Percentiles rank a stretch among this genome's conserved stretches.
Evolutionary conservation across 2,888 invertebrate genomes (phyloP).

Genomic region (Pemphredon lugubris): DNA sequence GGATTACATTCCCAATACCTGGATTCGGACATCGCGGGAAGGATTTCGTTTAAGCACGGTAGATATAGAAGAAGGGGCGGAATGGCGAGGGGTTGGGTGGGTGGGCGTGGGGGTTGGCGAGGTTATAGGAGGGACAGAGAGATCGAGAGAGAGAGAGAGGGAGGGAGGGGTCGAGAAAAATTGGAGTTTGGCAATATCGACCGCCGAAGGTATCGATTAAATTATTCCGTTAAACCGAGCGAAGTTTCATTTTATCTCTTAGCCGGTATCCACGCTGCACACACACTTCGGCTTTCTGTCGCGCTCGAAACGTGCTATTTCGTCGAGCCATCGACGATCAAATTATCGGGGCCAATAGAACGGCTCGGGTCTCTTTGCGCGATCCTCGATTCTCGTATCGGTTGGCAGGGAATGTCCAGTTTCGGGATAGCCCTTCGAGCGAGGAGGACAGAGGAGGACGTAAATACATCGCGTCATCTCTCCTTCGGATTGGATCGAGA

Average conservation of each 20-base stretch:
- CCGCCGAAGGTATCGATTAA: slow-evolving; percentile 27
- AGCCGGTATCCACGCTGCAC: slow-evolving; percentile 10
- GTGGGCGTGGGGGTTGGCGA: too few relatives aligned
- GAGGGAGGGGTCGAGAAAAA: neutral
- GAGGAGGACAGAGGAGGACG: too few relatives aligned
- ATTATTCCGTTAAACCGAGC: slow-evolving; percentile 53
- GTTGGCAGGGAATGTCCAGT: too few relatives aligned
- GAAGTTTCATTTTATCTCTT: slow-evolving; percentile 22
- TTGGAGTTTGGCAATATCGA: neutral
- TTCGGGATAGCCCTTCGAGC: too few relatives aligned
- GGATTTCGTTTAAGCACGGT: neutral
- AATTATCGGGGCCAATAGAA: slow-evolving; percentile 52
- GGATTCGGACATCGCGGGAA: neutral
- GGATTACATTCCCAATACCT: slow-evolving; percentile 20
- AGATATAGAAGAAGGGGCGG: too few relatives aligned
- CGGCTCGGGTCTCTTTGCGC: slow-evolving; percentile 24
- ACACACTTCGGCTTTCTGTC: slow-evolving; percentile 12
- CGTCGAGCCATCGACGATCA: slow-evolving; percentile 52
- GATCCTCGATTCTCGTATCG: slow-evolving; percentile 27
- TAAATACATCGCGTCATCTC: too few relatives aligned
- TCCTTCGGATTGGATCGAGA: too few relatives aligned
- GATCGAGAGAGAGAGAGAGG: slow-evolving; percentile 9
- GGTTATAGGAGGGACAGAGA: neutral
- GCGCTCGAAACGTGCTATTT: slow-evolving; percentile 32
- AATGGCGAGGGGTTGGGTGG: too few relatives aligned